Conservation (phyloP, 2,888 invertebrate species). For the Drosophila meridiana region DNA sequence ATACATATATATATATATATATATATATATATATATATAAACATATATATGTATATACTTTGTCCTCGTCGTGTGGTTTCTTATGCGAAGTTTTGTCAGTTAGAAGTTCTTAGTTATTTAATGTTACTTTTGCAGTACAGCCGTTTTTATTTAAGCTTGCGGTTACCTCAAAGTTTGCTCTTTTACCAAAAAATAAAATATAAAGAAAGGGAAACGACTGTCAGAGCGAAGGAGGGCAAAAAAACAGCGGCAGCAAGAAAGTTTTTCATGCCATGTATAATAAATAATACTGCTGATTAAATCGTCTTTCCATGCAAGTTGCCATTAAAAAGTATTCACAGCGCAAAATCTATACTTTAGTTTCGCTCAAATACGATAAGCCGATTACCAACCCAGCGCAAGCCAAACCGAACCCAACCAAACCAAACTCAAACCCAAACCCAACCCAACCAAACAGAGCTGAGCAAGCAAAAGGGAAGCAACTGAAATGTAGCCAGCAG, state of each 20-base stretch:
- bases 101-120: slow-evolving; percentile 59
- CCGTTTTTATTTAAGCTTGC: slow-evolving; percentile 66
- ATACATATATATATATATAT: not conserved
- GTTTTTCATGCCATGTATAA: slow-evolving; percentile 73
- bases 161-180: slow-evolving; percentile 57
- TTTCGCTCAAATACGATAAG: slow-evolving; percentile 78
- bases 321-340: slow-evolving; percentile 81
- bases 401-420: slow-evolving; percentile 1
- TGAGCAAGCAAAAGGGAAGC: slow-evolving; percentile 45
- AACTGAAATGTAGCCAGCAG: slow-evolving; percentile 54
- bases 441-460: slow-evolving; percentile 19
- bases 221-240: not conserved
- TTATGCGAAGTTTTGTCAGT: slow-evolving; percentile 57
- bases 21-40: not conserved
- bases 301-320: slow-evolving; percentile 70
- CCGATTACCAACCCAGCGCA: slow-evolving; percentile 59
- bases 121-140: slow-evolving; percentile 59
- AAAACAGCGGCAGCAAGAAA: slow-evolving; percentile 48
- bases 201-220: not conserved
- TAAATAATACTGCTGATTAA: slow-evolving; percentile 79
- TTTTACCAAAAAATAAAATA: slow-evolving; percentile 10
- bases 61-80: slow-evolving; percentile 27
- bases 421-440: slow-evolving; percentile 4
- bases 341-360: slow-evolving; percentile 77
- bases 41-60: not conserved